phyloP scores from a whole-genome alignment of 2,113 vertebrate species.

The Sylvia atricapilla region DNA sequence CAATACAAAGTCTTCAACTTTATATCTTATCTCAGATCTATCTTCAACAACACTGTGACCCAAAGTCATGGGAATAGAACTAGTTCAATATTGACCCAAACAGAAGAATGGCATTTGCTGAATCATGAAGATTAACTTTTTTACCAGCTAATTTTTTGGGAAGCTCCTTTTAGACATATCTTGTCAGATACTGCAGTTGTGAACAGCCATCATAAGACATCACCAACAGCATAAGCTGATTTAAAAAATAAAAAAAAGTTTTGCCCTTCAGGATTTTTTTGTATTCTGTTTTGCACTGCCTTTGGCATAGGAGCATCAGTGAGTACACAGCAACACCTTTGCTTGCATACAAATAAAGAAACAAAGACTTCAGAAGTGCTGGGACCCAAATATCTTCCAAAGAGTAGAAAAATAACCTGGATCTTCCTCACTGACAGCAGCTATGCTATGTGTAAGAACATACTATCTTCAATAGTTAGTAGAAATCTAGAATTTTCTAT shows the following conservation, averaged over 20 bases:
- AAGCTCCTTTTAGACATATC: background rate
- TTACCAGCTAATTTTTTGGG: background rate
- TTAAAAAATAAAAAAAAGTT: background rate
- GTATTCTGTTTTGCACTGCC: background rate
- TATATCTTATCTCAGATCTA: slow-evolving; percentile 36
- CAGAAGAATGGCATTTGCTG: background rate
- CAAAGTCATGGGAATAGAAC: background rate
- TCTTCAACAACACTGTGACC: background rate
- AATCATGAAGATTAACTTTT: background rate
- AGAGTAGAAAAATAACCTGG: background rate
- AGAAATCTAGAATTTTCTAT: background rate
- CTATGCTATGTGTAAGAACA: background rate
- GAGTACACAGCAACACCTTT: background rate
- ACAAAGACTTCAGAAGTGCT: background rate
- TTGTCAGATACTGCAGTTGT: background rate
- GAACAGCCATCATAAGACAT: background rate
- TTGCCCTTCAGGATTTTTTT: background rate
- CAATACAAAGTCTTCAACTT: slow-evolving; percentile 22
- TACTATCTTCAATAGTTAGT: background rate
- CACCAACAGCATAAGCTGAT: background rate
- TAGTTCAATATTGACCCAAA: background rate
- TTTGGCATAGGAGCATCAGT: background rate
- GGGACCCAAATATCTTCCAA: background rate
- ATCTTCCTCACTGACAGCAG: background rate
- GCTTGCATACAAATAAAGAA: background rate